A percentile compares a stretch with the other conserved stretches of the same genome.
phyloP scores from a whole-genome alignment of 2,888 invertebrate genomes.

The Creontiades dilutus region DNA sequence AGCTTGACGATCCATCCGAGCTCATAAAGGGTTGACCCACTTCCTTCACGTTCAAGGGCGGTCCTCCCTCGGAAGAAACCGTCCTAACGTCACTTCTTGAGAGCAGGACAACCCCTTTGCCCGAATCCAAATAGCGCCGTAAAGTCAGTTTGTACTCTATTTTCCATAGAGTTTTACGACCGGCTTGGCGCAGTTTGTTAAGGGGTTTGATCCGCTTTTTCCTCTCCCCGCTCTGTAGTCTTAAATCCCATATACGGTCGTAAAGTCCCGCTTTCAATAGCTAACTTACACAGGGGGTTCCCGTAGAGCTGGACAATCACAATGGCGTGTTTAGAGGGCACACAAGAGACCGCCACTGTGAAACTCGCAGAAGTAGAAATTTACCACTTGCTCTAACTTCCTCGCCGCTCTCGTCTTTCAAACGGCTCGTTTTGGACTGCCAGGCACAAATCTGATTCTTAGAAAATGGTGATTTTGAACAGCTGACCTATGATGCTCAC shows the following conservation, averaged over 20 bases:
- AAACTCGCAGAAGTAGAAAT: neutral
- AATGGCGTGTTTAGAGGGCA: neutral
- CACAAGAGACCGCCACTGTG: neutral
- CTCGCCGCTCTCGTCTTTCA: no score
- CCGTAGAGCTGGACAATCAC: neutral
- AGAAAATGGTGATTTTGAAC: no score
- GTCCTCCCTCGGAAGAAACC: neutral
- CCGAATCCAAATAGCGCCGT: neutral
- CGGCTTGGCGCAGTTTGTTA: constrained; percentile 28
- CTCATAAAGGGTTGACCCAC: constrained; percentile 18
- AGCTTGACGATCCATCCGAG: neutral
- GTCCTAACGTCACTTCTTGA: neutral
- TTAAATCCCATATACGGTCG: constrained; percentile 12
- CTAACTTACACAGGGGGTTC: constrained; percentile 4
- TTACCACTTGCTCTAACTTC: no score
- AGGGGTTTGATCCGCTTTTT: constrained; percentile 7
- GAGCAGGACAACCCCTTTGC: neutral
- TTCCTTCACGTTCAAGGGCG: neutral
- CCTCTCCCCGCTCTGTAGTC: neutral
- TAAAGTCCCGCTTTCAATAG: constrained; percentile 27
- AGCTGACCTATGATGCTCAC: no score
- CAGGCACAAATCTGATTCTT: no score
- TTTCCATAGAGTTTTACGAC: constrained; percentile 34
- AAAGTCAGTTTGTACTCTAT: constrained; percentile 31
- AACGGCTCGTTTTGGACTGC: no score